Base-by-base conservation (phyloP, 2,797 vertebrate species). In the Malacoctenus gilli region DNA sequence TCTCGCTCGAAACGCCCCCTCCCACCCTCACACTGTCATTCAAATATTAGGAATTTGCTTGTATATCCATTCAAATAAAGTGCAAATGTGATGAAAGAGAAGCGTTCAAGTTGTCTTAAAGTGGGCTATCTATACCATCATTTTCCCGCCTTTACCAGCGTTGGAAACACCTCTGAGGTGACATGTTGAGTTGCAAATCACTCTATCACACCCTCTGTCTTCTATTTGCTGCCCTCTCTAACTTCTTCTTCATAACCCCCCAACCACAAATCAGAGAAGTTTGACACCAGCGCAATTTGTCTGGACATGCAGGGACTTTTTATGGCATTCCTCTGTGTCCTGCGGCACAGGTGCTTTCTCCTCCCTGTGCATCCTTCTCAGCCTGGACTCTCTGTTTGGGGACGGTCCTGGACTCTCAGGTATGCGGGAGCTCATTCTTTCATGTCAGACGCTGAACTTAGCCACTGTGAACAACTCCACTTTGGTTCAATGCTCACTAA, bases 381-480 rank as follows among this genome's bases (percentile, higher is more conserved):
- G 23, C 32, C 52, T 22, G 21, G 23, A n/a, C 37, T 57, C 34
- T 72, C 47, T 0, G 19, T 44, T 5, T 18, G 6, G 31, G 22
- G 40, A 38, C 6, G 15, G 30, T n/a, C 23, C 5, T 2, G 21
- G 39, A 40, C 48, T 35, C 30, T 59, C 73, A 31, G 65, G 51
- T 65, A 46, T 55, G 55, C 34, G 2, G 47, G 39, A 57, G 77
- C 35, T 75, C 52, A 69, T 73, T 81, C 62, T 83, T 87, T 88
- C 87, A 77, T 82, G 80, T 83, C 75, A 83, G 89, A 88, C 65
- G 79, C 89, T 89, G 88, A 91, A 90, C 89, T 91, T 91, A 91
- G 89, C 89, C 89, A 90, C 89, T 91, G 89, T 91, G 89, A 91
- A 91, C 89, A 90, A 89, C 58, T 77, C 51, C 50, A 48, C 12